Conservation (phyloP, 1,140 invertebrate genomes). For the Heliconius hermathena region DNA sequence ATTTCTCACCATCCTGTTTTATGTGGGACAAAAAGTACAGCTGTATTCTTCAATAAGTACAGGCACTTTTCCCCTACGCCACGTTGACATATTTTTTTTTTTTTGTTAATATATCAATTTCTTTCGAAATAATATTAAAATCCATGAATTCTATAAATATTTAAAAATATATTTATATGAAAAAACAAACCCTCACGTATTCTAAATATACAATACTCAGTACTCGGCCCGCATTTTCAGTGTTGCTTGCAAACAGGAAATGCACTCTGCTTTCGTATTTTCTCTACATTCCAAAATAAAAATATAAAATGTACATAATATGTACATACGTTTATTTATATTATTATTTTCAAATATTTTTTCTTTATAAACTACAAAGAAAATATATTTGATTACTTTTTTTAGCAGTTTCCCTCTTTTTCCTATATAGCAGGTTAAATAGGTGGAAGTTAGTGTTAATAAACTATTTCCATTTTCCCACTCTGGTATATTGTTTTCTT, state of each 20-base stretch:
- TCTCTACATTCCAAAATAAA: constrained; percentile 3
- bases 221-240: constrained; percentile 9
- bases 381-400: not conserved
- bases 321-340: not conserved
- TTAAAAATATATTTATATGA: not conserved
- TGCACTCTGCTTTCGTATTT: not conserved
- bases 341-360: not conserved
- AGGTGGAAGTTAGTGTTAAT: too few species aligned
- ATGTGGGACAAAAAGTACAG: too few species aligned
- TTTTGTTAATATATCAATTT: not conserved
- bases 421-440: too few species aligned
- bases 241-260: constrained; percentile 13
- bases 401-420: not conserved
- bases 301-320: not conserved
- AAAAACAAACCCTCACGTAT: constrained; percentile 1
- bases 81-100: not conserved
- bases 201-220: constrained; percentile 12
- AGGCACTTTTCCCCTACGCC: too few species aligned
- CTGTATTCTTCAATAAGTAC: too few species aligned
- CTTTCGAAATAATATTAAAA: not conserved
- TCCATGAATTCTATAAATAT: not conserved
- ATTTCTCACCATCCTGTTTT: not conserved
- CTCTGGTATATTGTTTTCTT: too few species aligned
- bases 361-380: not conserved
- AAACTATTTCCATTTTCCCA: too few species aligned